A percentile compares a stretch with the other conserved stretches of the same genome.
Evolutionary conservation across 2,113 vertebrate species (phyloP).

Genomic region (Ia io): DNA sequence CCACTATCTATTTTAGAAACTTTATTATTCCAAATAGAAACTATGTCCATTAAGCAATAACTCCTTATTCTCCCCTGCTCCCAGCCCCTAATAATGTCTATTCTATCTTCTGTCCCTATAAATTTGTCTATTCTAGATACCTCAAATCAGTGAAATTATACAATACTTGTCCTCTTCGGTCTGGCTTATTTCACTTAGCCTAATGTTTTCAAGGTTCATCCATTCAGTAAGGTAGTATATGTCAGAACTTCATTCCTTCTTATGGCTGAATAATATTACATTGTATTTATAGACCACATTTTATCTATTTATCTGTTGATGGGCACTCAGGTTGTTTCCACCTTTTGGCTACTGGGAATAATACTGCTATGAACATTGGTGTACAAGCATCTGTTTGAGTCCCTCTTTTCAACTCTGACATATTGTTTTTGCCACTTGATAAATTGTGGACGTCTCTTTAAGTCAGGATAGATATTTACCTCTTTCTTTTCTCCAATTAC

Average conservation of each 20-base stretch:
- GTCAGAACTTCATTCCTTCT: not conserved
- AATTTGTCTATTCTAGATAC: not conserved
- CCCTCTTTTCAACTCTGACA: not conserved
- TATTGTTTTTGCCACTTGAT: not conserved
- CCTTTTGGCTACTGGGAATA: not conserved
- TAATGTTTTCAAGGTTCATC: not conserved
- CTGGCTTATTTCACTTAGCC: not conserved
- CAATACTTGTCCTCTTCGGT: not conserved
- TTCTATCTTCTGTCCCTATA: not conserved
- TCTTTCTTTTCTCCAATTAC: not conserved
- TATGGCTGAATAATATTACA: not conserved
- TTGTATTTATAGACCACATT: not conserved
- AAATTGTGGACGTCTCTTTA: not conserved
- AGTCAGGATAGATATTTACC: not conserved
- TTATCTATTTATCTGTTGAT: not conserved
- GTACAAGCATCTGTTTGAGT: not conserved
- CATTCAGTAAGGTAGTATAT: not conserved
- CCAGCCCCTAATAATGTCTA: not conserved
- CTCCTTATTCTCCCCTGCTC: not conserved
- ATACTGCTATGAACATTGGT: not conserved
- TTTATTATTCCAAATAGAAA: not conserved
- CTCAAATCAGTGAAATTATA: not conserved
- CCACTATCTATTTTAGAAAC: not conserved
- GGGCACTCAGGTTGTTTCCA: not conserved
- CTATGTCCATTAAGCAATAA: not conserved